phyloP scores from a whole-genome alignment of 2,797 vertebrate genomes.

The Allochrocebus solatus region DNA sequence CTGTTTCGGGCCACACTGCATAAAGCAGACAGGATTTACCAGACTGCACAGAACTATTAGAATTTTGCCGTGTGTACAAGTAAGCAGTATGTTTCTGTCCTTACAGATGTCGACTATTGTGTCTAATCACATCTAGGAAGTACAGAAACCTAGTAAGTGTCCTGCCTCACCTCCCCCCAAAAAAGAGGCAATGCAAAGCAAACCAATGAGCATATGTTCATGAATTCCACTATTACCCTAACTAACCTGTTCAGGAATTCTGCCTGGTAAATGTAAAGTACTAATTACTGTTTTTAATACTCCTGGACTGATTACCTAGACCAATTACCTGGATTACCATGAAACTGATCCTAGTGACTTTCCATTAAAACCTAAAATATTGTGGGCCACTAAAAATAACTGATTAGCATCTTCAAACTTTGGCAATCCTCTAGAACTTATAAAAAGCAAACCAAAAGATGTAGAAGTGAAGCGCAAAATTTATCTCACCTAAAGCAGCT shows the following conservation, averaged over 20 bases:
- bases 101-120: conserved; percentile 74
- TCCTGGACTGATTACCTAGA: conserved; percentile 6
- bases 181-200: conserved; percentile 52
- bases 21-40: conserved; percentile 88
- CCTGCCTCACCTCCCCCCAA: not conserved
- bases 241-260: conserved; percentile 42
- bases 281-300: conserved; percentile 20
- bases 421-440: conserved; percentile 14
- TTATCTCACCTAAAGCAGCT: not conserved
- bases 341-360: conserved; percentile 36
- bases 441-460: conserved; percentile 17
- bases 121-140: conserved; percentile 76
- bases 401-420: conserved; percentile 44
- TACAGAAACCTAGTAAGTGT: conserved; percentile 54
- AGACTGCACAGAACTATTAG: conserved; percentile 84
- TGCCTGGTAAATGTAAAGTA: conserved; percentile 9
- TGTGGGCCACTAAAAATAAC: not conserved
- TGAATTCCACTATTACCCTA: conserved; percentile 50
- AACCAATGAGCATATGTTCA: conserved; percentile 69
- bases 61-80: conserved; percentile 80
- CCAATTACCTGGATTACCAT: not conserved
- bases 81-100: conserved; percentile 80
- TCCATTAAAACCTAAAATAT: conserved; percentile 38
- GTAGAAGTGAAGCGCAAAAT: not conserved
- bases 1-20: conserved; percentile 85